These are phyloP conservation scores for Sminthopsis crassicaudata DNA, from an alignment of 2,113 vertebrate genomes.

Conservation along the genomic window DNA sequence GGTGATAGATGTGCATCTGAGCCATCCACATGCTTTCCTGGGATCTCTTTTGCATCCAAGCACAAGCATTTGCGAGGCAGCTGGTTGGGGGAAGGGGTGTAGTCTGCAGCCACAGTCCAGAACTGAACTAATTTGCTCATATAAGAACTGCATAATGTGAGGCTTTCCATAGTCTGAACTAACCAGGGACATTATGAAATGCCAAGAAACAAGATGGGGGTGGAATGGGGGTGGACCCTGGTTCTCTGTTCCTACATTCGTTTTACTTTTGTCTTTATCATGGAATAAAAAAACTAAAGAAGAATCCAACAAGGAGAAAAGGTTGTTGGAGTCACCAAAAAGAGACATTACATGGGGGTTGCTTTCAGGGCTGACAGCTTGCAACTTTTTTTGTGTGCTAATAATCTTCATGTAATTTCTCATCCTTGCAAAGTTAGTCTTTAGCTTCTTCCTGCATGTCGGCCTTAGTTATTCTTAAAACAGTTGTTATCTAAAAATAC, in stretches of 20 bases:
- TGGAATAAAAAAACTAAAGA: not conserved
- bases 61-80: not conserved
- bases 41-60: not conserved
- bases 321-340: not conserved
- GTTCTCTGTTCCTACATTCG: not conserved
- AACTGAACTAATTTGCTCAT: conserved; percentile 5
- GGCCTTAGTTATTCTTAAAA: not conserved
- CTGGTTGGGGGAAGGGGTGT: not conserved
- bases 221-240: not conserved
- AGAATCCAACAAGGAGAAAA: not conserved
- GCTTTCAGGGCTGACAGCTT: not conserved
- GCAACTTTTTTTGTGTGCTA: not conserved
- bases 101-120: not conserved
- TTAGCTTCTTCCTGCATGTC: not conserved
- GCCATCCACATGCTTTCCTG: not conserved
- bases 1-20: not conserved
- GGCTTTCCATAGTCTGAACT: not conserved
- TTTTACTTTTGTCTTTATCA: conserved; percentile 25
- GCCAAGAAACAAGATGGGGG: not conserved
- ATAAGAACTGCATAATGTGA: not conserved
- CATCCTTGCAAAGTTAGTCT: not conserved
- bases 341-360: not conserved
- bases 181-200: not conserved
- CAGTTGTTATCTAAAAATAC: not conserved
- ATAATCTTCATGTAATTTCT: not conserved